Percentiles rank a stretch among this genome's conserved stretches.
These are phyloP conservation scores for Antheraea mylitta DNA, from an alignment of 1,140 invertebrate genomes.

Conservation along the genomic window DNA sequence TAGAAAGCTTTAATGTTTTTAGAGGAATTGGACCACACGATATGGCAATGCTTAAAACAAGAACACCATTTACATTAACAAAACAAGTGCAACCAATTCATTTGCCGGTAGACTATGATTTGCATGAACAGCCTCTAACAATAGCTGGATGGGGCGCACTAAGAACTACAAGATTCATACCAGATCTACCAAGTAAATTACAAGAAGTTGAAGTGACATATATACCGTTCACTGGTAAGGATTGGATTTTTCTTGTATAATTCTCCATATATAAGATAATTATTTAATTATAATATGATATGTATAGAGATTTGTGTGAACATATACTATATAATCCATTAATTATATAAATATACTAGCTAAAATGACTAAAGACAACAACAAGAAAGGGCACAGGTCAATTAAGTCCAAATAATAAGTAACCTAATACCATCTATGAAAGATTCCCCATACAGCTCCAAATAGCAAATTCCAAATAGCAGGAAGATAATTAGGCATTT, in stretches of 20 bases:
- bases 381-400: too few species aligned
- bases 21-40: constrained; percentile 78
- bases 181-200: constrained; percentile 55
- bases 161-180: constrained; percentile 53
- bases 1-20: constrained; percentile 26
- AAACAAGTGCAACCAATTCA: constrained; percentile 76
- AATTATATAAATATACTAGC: too few species aligned
- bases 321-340: too few species aligned
- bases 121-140: constrained; percentile 35
- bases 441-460: too few species aligned
- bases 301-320: too few species aligned
- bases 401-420: too few species aligned
- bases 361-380: too few species aligned
- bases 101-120: constrained; percentile 53
- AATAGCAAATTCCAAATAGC: too few species aligned
- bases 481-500: too few species aligned
- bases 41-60: constrained; percentile 82
- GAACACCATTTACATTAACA: constrained; percentile 77
- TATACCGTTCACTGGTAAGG: constrained; percentile 58
- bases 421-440: too few species aligned
- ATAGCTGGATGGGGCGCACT: constrained; percentile 70
- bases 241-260: not conserved
- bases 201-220: constrained; percentile 71
- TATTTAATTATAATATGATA: too few species aligned
- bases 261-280: too few species aligned